phyloP scores from a whole-genome alignment of 1,140 invertebrate genomes.

The Micrasema longulum region DNA sequence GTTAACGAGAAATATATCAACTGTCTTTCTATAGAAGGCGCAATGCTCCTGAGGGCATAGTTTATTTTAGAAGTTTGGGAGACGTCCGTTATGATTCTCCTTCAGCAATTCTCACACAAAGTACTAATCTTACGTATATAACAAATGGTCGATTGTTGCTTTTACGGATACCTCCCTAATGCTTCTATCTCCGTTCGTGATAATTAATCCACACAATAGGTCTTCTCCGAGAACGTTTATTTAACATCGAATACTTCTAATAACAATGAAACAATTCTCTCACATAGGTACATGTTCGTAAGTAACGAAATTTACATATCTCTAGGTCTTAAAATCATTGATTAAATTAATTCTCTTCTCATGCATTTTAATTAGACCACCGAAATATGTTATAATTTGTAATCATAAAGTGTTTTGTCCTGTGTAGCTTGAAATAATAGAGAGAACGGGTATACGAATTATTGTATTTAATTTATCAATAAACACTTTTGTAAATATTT shows the following conservation, averaged over 20 bases:
- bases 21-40: too few species aligned
- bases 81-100: slow-evolving; percentile 21
- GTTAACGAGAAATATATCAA: too few species aligned
- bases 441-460: too few species aligned
- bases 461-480: too few species aligned
- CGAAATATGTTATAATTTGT: slow-evolving; percentile 23
- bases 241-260: slow-evolving; percentile 38
- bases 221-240: slow-evolving; percentile 28
- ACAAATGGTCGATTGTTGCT: slow-evolving; percentile 17
- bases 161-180: slow-evolving; percentile 3
- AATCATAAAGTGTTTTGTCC: too few species aligned
- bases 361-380: slow-evolving; percentile 20
- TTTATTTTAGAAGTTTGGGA: slow-evolving; percentile 10
- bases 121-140: neutral
- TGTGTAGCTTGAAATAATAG: too few species aligned
- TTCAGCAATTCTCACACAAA: slow-evolving; percentile 26
- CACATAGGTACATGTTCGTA: slow-evolving; percentile 16
- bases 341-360: slow-evolving; percentile 34
- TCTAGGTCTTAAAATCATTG: slow-evolving; percentile 11
- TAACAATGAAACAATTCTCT: slow-evolving; percentile 34
- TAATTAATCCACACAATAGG: slow-evolving; percentile 36
- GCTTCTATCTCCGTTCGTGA: slow-evolving; percentile 17
- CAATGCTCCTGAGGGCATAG: too few species aligned
- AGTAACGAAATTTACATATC: slow-evolving; percentile 12
- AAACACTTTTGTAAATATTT: too few species aligned